A percentile compares a stretch with the other conserved stretches of the same genome.
Conservation (phyloP, 1,140 invertebrate genomes). For the Platyura marginata region DNA sequence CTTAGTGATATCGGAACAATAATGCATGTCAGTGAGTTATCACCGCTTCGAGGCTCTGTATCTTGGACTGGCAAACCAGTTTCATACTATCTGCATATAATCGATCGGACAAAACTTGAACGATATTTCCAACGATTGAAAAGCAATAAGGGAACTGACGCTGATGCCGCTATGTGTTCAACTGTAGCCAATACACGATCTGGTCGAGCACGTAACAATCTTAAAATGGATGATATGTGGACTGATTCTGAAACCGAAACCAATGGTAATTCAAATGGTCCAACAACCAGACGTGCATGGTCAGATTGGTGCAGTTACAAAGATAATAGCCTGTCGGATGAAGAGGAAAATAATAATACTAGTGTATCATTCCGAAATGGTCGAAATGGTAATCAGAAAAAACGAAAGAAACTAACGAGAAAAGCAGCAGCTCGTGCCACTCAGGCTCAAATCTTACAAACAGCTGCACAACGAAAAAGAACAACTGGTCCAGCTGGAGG, state of each 20-base stretch:
- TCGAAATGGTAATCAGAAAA: conserved; percentile 16
- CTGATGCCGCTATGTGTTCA: conserved; percentile 10
- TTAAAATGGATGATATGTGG: conserved; percentile 16
- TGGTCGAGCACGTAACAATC: conserved; percentile 28
- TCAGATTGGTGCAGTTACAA: conserved; percentile 46
- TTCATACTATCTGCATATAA: conserved; percentile 93
- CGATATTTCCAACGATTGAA: conserved; percentile 85
- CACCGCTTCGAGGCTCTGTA: conserved; percentile 83
- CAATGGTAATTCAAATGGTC: conserved; percentile 44
- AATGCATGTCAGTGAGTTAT: conserved; percentile 94
- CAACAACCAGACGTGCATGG: conserved; percentile 55
- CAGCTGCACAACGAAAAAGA: conserved; percentile 6
- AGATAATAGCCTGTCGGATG: conserved; percentile 33
- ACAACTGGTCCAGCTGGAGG: neutral
- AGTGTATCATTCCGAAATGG: conserved; percentile 10
- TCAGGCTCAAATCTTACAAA: conserved; percentile 3
- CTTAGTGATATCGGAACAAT: conserved; percentile 90
- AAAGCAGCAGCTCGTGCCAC: conserved; percentile 11
- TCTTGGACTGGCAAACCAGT: conserved; percentile 98
- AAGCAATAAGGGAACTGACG: conserved; percentile 61
- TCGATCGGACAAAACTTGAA: conserved; percentile 90
- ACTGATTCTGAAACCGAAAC: conserved; percentile 28
- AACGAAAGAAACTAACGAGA: conserved; percentile 20
- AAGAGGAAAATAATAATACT: conserved; percentile 29
- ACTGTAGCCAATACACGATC: conserved; percentile 20